A percentile compares a stretch with the other conserved stretches of the same genome.
These are phyloP conservation scores for Exephanes ischioxanthus DNA, from an alignment of 2,888 invertebrate genomes.

Conservation along the genomic window DNA sequence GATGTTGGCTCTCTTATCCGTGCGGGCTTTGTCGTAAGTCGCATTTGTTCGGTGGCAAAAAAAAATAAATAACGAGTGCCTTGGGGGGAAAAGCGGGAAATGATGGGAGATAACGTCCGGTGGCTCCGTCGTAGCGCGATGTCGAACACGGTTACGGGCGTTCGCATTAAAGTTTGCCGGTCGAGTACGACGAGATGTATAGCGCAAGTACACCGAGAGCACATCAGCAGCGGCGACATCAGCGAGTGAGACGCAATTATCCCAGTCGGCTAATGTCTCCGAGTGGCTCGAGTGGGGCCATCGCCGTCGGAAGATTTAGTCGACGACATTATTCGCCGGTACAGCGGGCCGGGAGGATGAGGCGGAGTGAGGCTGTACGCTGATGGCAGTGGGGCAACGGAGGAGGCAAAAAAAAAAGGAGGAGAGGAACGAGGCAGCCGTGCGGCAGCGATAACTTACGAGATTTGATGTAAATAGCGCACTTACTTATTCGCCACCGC, in stretches of 20 bases:
- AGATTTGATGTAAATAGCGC: slow-evolving; percentile 84
- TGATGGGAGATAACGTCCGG: slow-evolving; percentile 58
- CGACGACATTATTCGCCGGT: slow-evolving; percentile 70
- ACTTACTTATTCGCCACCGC: slow-evolving; percentile 83
- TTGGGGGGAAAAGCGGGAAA: slow-evolving; percentile 9
- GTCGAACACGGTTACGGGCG: slow-evolving; percentile 53
- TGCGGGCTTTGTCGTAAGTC: slow-evolving; percentile 10
- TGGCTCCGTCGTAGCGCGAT: slow-evolving; percentile 30
- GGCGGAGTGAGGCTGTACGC: slow-evolving; percentile 35
- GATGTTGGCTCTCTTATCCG: slow-evolving; percentile 14
- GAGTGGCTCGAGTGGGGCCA: slow-evolving; percentile 67
- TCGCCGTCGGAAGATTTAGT: slow-evolving; percentile 72
- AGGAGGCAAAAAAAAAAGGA: slow-evolving; percentile 54
- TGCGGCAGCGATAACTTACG: slow-evolving; percentile 80
- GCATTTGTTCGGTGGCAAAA: background rate
- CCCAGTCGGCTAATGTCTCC: slow-evolving; percentile 67
- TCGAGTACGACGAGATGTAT: background rate
- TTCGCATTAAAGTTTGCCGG: slow-evolving; percentile 41
- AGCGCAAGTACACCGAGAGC: background rate
- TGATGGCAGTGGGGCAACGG: slow-evolving; percentile 55
- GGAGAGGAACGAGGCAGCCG: slow-evolving; percentile 56
- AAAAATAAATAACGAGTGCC: slow-evolving; percentile 16
- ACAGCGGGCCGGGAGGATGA: slow-evolving; percentile 60
- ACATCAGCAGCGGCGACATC: slow-evolving; percentile 14
- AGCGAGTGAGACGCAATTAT: slow-evolving; percentile 68